Percentiles rank a stretch among this genome's conserved stretches.
phyloP scores from a whole-genome alignment of 1,140 invertebrate species.

The Pteromalus puparum region DNA sequence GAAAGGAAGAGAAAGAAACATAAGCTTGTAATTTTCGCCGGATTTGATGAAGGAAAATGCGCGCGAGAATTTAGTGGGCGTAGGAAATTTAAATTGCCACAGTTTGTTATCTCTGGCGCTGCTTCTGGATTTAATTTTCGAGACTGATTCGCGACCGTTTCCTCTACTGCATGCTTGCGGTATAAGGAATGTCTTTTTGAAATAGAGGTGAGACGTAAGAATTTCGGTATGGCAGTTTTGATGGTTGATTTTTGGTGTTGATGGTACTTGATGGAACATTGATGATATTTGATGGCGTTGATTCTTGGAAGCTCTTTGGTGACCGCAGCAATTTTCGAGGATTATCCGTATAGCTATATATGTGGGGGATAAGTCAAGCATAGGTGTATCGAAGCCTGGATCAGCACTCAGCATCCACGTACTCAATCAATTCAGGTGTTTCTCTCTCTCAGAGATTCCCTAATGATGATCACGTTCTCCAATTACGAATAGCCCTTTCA shows the following conservation, averaged over 20 bases:
- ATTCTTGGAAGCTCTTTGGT: too few species aligned
- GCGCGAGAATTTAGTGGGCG: slow-evolving; percentile 13
- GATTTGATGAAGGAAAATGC: not conserved
- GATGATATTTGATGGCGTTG: too few species aligned
- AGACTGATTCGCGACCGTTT: not conserved
- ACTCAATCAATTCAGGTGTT: slow-evolving; percentile 13
- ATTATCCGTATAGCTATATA: too few species aligned
- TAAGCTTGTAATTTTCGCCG: slow-evolving; percentile 28
- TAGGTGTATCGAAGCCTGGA: not conserved
- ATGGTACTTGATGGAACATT: too few species aligned
- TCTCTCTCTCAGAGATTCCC: not conserved
- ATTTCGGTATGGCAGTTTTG: too few species aligned
- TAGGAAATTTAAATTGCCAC: slow-evolving; percentile 3
- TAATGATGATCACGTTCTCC: not conserved
- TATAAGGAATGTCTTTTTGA: too few species aligned
- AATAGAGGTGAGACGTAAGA: too few species aligned
- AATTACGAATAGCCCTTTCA: slow-evolving; percentile 5
- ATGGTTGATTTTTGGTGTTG: too few species aligned
- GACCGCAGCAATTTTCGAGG: too few species aligned
- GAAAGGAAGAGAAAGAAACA: not conserved
- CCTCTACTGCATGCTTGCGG: too few species aligned
- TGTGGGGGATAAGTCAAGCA: too few species aligned
- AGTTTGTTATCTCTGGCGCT: not conserved
- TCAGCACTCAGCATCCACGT: not conserved
- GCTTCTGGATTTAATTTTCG: not conserved